These are phyloP conservation scores for Chiloscyllium punctatum DNA, from an alignment of 2,797 vertebrate genomes.

Conservation along the genomic window DNA sequence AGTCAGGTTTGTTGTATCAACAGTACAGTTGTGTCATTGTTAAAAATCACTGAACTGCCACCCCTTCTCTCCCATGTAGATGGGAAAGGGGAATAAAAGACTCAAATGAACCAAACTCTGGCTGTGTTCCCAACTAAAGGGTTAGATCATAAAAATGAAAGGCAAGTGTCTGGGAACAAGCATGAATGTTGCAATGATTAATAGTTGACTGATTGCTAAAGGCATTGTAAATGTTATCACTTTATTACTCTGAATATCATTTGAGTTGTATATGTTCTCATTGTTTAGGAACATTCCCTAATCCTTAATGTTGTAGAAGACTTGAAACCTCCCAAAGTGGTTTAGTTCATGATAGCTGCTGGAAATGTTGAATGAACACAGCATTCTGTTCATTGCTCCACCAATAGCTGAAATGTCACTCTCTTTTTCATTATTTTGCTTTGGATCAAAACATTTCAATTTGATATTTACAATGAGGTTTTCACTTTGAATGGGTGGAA, in stretches of 20 bases:
- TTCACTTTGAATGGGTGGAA: not conserved
- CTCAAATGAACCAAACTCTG: not conserved
- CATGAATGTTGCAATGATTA: conserved; percentile 3
- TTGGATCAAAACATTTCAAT: not conserved
- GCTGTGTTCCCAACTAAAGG: not conserved
- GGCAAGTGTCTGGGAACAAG: conserved; percentile 10
- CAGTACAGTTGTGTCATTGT: not conserved
- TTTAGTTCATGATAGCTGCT: not conserved
- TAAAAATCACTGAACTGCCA: not conserved
- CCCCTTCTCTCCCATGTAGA: not conserved
- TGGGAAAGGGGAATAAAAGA: not conserved
- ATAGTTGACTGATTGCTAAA: not conserved
- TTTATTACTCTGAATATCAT: conserved; percentile 32
- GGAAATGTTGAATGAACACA: not conserved
- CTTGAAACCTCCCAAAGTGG: not conserved
- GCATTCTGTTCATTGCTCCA: not conserved
- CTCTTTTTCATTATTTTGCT: not conserved
- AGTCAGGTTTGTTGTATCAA: not conserved
- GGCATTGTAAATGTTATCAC: conserved; percentile 20
- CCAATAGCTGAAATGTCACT: not conserved
- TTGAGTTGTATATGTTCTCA: conserved; percentile 27
- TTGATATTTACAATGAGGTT: not conserved
- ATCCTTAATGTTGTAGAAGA: not conserved
- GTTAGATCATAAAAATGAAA: not conserved
- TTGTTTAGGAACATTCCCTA: not conserved